Base-by-base conservation (phyloP, 2,113 vertebrate species). In the Lanius collurio region DNA sequence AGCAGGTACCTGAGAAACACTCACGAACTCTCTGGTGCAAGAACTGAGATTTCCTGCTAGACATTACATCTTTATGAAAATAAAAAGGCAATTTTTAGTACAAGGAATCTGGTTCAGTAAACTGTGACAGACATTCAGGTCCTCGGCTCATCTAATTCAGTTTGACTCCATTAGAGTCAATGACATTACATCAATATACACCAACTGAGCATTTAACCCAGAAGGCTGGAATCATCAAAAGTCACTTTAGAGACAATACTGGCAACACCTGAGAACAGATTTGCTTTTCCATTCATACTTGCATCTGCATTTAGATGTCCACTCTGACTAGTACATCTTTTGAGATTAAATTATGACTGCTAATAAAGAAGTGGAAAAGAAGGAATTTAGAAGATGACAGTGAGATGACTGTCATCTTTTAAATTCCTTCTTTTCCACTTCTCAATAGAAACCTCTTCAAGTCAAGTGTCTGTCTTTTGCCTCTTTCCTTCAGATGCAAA, bases 41-140 rank as follows among this genome's bases (percentile, higher is more conserved):
- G n/a, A 77, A 94, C 15, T 13, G 35, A 46, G 28, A 84, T 73
- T 86, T 95, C 37, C 86, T 96, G 31, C 53, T 73, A 70, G 42
- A 75, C 50, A 27, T 81, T 64, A 92, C 41, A 92, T 83, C 81
- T 94, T 93, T 75, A 93, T 93, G 84, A 50, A 92, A 90, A 73
- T 52, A 89, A 86, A 94, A 94, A 92, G 15, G 9, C 37, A 76
- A 37, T 49, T 77, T 90, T 88, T 44, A 63, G 37, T 27, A n/a
- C n/a, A 62, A 86, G 62, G 27, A 60, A 65, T 50, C 31, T 42
- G 28, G 13, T 68, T 84, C 47, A 41, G 41, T 74, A 82, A 84
- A 65, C 41, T 62, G 52, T 91, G 78, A 59, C 63, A 87, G 79
- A 42, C 26, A 11, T 69, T 78, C 31, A 90, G n/a, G 64, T 70